Conservation (phyloP, 2,113 vertebrate species). For the Cynocephalus volans region DNA sequence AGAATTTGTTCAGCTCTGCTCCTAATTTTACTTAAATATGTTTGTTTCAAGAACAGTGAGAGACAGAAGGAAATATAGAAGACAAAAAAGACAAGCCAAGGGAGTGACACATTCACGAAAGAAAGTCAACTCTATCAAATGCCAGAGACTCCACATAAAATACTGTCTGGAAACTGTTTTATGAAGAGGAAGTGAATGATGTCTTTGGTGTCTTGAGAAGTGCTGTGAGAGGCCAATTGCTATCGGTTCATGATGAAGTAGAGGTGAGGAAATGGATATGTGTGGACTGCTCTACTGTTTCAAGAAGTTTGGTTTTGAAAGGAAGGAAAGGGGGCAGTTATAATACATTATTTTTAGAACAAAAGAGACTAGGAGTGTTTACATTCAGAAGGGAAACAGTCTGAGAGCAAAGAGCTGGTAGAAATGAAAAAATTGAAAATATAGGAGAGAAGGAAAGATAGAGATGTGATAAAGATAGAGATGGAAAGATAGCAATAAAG, state of each 20-base stretch:
- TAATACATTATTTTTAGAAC: constrained; percentile 18
- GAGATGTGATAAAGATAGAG: neutral
- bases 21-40: constrained; percentile 24
- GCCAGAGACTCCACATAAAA: neutral
- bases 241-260: neutral
- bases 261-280: neutral
- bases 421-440: neutral
- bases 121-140: neutral
- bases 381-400: neutral
- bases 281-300: neutral
- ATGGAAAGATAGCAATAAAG: neutral
- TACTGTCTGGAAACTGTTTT: neutral
- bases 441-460: neutral
- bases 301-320: constrained; percentile 52
- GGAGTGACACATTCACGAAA: neutral
- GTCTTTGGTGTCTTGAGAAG: neutral
- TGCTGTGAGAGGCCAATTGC: neutral
- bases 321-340: neutral
- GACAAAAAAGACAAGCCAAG: neutral
- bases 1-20: neutral
- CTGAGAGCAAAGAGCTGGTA: neutral
- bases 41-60: constrained; percentile 2
- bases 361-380: neutral
- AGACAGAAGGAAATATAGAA: neutral
- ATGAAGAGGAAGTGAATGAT: neutral